Conservation (phyloP, 2,113 vertebrate species). For the Microtus montanus region DNA sequence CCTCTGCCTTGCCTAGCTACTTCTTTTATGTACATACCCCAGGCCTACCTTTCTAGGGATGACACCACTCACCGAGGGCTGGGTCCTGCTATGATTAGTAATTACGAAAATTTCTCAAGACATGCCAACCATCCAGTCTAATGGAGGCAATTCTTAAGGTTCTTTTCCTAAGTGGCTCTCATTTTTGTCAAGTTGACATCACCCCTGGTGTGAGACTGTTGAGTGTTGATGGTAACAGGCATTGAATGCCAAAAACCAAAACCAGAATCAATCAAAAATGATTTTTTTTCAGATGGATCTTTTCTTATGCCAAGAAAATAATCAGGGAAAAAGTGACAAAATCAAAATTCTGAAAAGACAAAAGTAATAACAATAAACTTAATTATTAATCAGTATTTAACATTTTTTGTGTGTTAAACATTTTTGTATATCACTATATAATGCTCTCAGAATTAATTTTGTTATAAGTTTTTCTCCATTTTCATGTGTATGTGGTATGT, state of each 20-base stretch:
- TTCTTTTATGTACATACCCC: background rate
- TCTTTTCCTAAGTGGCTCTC: background rate
- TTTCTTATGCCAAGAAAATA: constrained; percentile 39
- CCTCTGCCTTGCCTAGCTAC: background rate
- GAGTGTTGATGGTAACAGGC: background rate
- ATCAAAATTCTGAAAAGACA: constrained; percentile 10
- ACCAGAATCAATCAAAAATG: background rate
- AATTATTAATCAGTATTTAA: background rate
- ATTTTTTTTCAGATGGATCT: constrained; percentile 9
- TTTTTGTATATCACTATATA: background rate
- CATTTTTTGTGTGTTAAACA: background rate
- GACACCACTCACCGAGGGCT: background rate
- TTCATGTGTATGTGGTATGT: background rate
- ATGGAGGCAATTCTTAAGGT: background rate
- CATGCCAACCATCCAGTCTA: background rate
- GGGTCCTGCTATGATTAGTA: background rate
- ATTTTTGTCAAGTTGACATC: background rate
- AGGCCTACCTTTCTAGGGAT: background rate
- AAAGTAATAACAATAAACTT: background rate
- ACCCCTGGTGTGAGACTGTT: background rate
- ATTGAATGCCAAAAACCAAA: background rate
- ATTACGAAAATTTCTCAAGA: background rate
- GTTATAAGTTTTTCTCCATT: background rate
- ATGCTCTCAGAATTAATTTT: constrained; percentile 1
- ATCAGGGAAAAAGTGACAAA: background rate